Conservation (phyloP, 2,888 invertebrate species). For the Calliscelio sp. region DNA sequence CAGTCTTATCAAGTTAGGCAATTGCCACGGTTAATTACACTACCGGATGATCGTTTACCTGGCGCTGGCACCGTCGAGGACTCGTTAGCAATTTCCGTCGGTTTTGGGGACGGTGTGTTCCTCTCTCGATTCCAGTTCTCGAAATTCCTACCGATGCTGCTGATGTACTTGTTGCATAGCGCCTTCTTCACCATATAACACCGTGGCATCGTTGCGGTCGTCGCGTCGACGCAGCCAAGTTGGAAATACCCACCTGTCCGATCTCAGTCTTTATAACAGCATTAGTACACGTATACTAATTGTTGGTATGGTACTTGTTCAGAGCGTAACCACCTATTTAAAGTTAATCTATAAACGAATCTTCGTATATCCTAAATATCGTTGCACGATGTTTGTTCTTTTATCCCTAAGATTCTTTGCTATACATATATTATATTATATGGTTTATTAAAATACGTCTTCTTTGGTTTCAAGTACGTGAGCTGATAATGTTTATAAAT, state of each 20-base stretch:
- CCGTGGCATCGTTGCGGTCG: constrained; percentile 88
- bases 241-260: constrained; percentile 13
- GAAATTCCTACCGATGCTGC: constrained; percentile 83
- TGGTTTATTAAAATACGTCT: constrained; percentile 71
- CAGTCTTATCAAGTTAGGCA: not conserved
- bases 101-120: constrained; percentile 81
- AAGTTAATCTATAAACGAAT: constrained; percentile 47
- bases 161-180: constrained; percentile 87
- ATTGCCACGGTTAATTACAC: not conserved
- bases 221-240: constrained; percentile 27
- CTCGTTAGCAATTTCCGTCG: constrained; percentile 75
- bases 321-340: constrained; percentile 62
- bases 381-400: constrained; percentile 77
- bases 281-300: constrained; percentile 59
- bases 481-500: constrained; percentile 70
- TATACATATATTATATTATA: constrained; percentile 63
- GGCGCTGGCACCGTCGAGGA: constrained; percentile 78
- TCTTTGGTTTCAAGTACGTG: constrained; percentile 65
- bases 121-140: constrained; percentile 83
- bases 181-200: constrained; percentile 92
- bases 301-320: constrained; percentile 59
- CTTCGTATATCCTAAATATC: constrained; percentile 76
- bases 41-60: constrained; percentile 75
- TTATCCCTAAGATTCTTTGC: constrained; percentile 56
- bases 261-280: constrained; percentile 61